Base-by-base conservation (phyloP, 2,113 vertebrate species). In the Microcebus ravelobensis region DNA sequence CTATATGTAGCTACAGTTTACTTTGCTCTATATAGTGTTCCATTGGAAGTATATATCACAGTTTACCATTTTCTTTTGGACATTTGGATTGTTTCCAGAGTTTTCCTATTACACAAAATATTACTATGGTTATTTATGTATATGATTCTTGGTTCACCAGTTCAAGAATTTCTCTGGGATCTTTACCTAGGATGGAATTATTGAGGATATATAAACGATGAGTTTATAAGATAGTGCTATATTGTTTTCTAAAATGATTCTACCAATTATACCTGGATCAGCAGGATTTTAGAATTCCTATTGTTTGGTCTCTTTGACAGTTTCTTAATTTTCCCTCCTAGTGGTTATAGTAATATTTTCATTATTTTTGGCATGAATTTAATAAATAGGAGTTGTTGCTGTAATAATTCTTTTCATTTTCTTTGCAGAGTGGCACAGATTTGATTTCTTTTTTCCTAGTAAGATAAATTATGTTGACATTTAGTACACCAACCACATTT, bases 351-450 rank as follows among this genome's bases (percentile, higher is more conserved):
- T 52, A 76, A 50, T 81, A 39, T 77, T 88, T 95, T 61, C 57
- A 29, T 36, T 71, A 55, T 80, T 87, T 85, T 36, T 76, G n/a
- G 67, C 27, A 52, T 86, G 39, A 36, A 2, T 76, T 90, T 84
- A 82, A 59, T 95, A 82, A 63, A 31, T 50, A 57, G n/a, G 17
- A 74, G n/a, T 57, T 67, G 68, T 9, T 42, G 27, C 45, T 17
- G 25, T 68, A 74, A 42, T 96, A 71, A 82, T 92, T 83, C 6
- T 89, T 93, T 82, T 67, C 8, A 55, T 68, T 94, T 85, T 90
- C 50, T 90, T 92, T 87, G 45, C 45, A 65, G 31, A 63, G 5
- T 87, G 2, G 34, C 34, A 92, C 34, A 87, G 23, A 82, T 70
- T 83, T 14, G 1, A 48, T 94, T 89, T 91, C 42, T 67, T 77